phyloP scores from a whole-genome alignment of 2,113 vertebrate genomes.

The Callospermophilus lateralis region DNA sequence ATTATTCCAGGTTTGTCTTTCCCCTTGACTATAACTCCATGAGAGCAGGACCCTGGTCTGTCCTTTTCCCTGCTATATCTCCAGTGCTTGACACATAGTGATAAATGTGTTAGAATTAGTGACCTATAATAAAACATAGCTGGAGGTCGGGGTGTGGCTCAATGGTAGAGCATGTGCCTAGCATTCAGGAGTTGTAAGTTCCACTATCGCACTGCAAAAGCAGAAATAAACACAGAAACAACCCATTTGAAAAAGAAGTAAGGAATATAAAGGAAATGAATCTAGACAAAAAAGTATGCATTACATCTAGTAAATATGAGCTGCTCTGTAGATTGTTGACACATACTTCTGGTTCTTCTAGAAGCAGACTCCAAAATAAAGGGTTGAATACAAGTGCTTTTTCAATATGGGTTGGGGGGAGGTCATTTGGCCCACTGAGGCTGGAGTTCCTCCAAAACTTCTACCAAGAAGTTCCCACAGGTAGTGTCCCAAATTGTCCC shows the following conservation, averaged over 20 bases:
- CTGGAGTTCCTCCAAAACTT: background rate
- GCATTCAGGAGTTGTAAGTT: background rate
- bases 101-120: background rate
- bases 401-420: background rate
- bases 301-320: background rate
- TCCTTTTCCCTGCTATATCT: background rate
- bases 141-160: background rate
- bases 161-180: background rate
- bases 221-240: background rate
- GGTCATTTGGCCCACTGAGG: background rate
- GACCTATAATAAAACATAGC: background rate
- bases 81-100: background rate
- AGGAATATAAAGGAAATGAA: background rate
- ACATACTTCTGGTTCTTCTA: background rate
- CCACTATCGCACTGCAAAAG: no score
- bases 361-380: background rate
- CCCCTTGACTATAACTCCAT: background rate
- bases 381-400: background rate
- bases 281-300: background rate
- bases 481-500: background rate
- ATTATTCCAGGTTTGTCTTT: background rate
- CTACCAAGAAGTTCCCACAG: background rate
- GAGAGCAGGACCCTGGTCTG: background rate
- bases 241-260: background rate
- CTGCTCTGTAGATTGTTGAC: background rate